These are phyloP conservation scores for Agapornis canus DNA, from an alignment of 2,797 vertebrate genomes.

Conservation along the genomic window DNA sequence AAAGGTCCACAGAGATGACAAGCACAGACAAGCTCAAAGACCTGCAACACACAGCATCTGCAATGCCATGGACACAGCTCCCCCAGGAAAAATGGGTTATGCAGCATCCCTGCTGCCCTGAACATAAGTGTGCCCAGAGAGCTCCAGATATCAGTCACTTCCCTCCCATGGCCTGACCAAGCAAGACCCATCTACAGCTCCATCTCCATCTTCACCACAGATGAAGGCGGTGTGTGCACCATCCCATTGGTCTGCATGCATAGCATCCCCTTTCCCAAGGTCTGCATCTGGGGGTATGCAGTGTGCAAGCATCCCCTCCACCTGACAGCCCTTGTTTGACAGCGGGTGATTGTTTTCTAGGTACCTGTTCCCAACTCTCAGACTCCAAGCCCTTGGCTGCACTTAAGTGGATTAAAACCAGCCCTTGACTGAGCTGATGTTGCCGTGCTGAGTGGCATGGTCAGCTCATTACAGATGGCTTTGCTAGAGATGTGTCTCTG, in stretches of 20 bases:
- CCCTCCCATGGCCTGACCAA: not conserved
- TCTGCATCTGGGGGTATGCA: not conserved
- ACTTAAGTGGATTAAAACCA: slow-evolving; percentile 20
- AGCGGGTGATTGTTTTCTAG: not conserved
- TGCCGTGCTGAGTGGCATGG: not conserved
- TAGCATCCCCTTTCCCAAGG: not conserved
- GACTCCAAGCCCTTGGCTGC: not conserved
- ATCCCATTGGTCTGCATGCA: not conserved
- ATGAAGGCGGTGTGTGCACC: not conserved
- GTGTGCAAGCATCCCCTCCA: not conserved
- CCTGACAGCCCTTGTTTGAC: not conserved
- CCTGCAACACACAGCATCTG: not conserved
- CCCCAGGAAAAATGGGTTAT: not conserved
- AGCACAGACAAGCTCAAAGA: not conserved
- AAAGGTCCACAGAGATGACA: not conserved
- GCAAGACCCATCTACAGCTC: not conserved
- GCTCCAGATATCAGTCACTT: not conserved
- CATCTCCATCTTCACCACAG: not conserved
- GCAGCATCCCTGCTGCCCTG: not conserved
- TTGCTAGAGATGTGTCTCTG: slow-evolving; percentile 16
- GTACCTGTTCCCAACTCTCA: not conserved
- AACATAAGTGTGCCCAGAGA: not conserved
- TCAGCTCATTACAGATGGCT: slow-evolving; percentile 47
- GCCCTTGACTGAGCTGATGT: not conserved
- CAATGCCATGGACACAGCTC: rapidly evolving